Evolutionary conservation across 1,140 invertebrate genomes (phyloP).

Genomic region (Hyles vespertilio): DNA sequence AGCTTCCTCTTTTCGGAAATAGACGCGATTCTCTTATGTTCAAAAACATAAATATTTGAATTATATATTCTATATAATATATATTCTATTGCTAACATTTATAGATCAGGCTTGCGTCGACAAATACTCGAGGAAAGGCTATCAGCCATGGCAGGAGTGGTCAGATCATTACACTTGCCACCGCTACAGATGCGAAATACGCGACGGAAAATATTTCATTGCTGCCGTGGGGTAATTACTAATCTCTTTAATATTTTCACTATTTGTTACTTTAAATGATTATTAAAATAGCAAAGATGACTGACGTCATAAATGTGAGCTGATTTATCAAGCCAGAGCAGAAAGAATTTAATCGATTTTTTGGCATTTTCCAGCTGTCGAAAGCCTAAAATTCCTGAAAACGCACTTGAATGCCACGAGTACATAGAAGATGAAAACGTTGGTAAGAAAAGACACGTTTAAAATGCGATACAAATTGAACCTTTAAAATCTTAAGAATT

Average conservation of each 20-base stretch:
- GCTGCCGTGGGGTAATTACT: conserved; percentile 59
- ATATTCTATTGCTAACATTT: conserved; percentile 2
- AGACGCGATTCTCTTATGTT: too few relatives aligned
- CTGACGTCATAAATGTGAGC: too few relatives aligned
- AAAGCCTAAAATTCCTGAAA: conserved; percentile 69
- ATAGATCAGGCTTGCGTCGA: conserved; percentile 69
- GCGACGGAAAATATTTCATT: conserved; percentile 68
- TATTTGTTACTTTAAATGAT: neutral
- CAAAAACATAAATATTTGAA: too few relatives aligned
- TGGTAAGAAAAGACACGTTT: conserved; percentile 34
- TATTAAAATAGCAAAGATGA: neutral
- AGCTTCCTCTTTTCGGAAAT: too few relatives aligned
- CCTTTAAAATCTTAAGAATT: neutral
- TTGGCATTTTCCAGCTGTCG: conserved; percentile 43
- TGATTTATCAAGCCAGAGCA: too few relatives aligned
- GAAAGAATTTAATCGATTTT: too few relatives aligned
- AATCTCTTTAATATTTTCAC: conserved; percentile 1
- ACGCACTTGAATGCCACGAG: conserved; percentile 66
- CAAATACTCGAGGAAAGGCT: conserved; percentile 69
- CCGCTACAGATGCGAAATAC: conserved; percentile 61
- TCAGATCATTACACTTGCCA: conserved; percentile 70
- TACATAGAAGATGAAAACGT: conserved; percentile 71
- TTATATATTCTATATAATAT: too few relatives aligned
- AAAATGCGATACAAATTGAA: neutral
- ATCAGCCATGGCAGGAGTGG: conserved; percentile 71